A percentile compares a stretch with the other conserved stretches of the same genome.
Conservation (phyloP, 2,888 invertebrate species). For the Mystacides longicornis region DNA sequence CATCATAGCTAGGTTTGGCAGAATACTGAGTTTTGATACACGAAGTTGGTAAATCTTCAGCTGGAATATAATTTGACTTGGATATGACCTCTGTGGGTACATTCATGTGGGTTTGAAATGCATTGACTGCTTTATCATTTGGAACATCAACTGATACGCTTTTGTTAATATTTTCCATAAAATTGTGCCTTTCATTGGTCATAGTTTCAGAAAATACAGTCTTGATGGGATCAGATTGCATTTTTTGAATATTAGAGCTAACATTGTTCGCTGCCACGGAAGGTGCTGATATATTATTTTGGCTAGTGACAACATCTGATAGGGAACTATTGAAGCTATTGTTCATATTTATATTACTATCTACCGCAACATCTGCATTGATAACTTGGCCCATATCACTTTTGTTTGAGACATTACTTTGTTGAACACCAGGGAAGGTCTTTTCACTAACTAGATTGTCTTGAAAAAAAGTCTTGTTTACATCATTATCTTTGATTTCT, state of each 20-base stretch:
- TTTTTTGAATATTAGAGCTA: neutral
- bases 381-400: neutral
- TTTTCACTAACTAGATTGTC: neutral
- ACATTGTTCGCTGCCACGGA: neutral
- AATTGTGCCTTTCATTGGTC: neutral
- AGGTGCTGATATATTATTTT: neutral
- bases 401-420: neutral
- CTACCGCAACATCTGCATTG: too few relatives aligned
- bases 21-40: slow-evolving; percentile 13
- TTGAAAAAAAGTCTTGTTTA: slow-evolving; percentile 13
- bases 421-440: neutral
- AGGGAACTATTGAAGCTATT: too few relatives aligned
- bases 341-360: too few relatives aligned
- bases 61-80: slow-evolving; percentile 9
- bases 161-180: neutral
- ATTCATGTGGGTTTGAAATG: slow-evolving; percentile 10
- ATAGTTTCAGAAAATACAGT: neutral
- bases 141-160: neutral
- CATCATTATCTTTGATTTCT: slow-evolving; percentile 10
- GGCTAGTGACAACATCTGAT: too few relatives aligned
- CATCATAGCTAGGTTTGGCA: slow-evolving; percentile 8
- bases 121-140: neutral
- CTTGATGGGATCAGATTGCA: neutral
- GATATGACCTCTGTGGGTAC: slow-evolving; percentile 6
- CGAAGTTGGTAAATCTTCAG: slow-evolving; percentile 8